phyloP scores from a whole-genome alignment of 2,797 vertebrate species.

The Myiotriccus ornatus region DNA sequence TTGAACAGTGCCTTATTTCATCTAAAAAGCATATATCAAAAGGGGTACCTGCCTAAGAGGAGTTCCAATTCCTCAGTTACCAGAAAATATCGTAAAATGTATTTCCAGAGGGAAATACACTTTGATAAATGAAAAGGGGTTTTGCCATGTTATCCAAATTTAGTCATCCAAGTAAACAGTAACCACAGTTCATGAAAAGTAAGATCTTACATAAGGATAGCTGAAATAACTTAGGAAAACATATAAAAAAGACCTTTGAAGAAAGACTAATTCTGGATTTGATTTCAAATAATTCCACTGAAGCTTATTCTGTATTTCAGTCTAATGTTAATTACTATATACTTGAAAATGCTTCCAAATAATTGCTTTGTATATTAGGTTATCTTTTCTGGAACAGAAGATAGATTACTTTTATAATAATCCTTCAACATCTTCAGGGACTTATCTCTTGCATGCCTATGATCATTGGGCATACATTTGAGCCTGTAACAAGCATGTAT shows the following conservation, averaged over 20 bases:
- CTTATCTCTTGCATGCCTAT: not conserved
- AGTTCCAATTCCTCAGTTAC: not conserved
- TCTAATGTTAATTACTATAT: not conserved
- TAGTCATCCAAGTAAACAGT: not conserved
- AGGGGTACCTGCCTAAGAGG: not conserved
- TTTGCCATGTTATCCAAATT: not conserved
- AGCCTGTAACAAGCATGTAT: not conserved
- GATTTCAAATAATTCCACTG: not conserved
- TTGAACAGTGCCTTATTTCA: not conserved
- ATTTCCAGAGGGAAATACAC: not conserved
- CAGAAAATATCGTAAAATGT: not conserved
- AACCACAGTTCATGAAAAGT: not conserved
- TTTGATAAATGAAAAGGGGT: not conserved
- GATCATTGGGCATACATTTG: rapidly evolving
- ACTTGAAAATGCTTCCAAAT: not conserved
- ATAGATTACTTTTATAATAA: not conserved
- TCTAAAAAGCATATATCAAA: not conserved
- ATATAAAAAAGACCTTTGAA: not conserved
- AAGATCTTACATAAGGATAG: not conserved
- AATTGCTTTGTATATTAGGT: not conserved
- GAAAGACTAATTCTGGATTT: not conserved
- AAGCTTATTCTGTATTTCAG: not conserved
- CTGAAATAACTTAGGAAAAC: not conserved
- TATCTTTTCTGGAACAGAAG: not conserved
- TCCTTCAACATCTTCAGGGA: not conserved